phyloP scores from a whole-genome alignment of 2,888 invertebrate genomes.

The Odontothrips loti region DNA sequence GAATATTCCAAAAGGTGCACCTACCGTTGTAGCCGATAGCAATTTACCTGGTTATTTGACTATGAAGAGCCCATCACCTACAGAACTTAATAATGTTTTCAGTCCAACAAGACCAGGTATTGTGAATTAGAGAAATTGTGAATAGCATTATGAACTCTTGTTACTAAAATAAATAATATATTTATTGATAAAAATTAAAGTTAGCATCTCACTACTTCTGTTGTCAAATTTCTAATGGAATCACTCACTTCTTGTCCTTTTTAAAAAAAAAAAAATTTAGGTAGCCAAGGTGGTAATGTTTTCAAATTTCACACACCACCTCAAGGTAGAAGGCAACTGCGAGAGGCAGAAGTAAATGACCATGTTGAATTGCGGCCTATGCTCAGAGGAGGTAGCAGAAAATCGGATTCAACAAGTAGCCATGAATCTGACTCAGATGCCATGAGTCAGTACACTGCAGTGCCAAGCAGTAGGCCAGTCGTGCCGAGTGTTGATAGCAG shows the following conservation, averaged over 20 bases:
- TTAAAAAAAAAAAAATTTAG: background rate
- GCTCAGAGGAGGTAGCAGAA: constrained; percentile 37
- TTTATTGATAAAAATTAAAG: background rate
- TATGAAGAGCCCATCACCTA: background rate
- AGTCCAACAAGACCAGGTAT: background rate
- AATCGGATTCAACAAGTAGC: background rate
- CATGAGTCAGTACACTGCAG: background rate
- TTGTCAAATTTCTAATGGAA: background rate
- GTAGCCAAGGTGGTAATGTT: background rate
- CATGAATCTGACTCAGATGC: constrained; percentile 2
- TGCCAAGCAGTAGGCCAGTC: background rate
- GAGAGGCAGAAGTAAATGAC: constrained; percentile 37
- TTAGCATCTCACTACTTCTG: background rate
- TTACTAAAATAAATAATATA: no score
- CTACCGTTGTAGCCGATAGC: background rate
- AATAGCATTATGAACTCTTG: no score
- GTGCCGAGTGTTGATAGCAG: background rate
- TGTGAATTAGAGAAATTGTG: background rate
- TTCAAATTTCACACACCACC: background rate
- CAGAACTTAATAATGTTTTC: background rate
- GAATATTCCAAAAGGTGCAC: background rate
- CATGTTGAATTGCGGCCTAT: constrained; percentile 41
- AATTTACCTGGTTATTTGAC: background rate
- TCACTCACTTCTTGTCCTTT: background rate
- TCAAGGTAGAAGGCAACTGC: constrained; percentile 33